phyloP scores from a whole-genome alignment of 2,888 invertebrate genomes.

The Tetragnatha montana region DNA sequence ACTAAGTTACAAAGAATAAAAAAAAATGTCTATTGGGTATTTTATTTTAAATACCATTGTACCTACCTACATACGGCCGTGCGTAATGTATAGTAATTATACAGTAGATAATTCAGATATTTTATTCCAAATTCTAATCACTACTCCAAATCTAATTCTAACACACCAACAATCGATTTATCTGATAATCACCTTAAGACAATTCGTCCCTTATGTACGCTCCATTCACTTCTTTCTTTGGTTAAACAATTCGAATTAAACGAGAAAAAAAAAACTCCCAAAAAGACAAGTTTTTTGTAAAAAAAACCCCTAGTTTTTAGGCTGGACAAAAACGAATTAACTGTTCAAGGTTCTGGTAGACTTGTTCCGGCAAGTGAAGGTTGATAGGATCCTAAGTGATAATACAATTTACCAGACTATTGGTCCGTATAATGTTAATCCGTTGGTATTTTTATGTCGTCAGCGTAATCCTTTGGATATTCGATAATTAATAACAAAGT shows the following conservation, averaged over 20 bases:
- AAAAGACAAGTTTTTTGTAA: background rate
- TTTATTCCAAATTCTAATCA: too few species aligned
- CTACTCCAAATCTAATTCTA: too few species aligned
- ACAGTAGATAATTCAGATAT: too few species aligned
- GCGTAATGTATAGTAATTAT: too few species aligned
- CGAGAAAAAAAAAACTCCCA: constrained; percentile 2
- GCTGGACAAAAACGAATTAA: background rate
- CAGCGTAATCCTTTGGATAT: background rate
- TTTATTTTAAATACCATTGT: too few species aligned
- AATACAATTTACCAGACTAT: background rate
- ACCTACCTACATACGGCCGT: too few species aligned
- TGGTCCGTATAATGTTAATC: background rate
- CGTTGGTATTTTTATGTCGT: background rate
- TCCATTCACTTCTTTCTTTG: background rate
- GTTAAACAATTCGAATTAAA: background rate
- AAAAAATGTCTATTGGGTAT: too few species aligned
- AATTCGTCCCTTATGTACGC: too few species aligned
- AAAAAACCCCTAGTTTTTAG: background rate
- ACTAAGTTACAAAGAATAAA: too few species aligned
- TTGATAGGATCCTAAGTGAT: background rate
- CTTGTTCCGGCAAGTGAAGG: background rate
- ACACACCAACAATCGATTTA: too few species aligned
- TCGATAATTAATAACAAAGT: background rate
- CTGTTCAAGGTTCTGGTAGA: background rate
- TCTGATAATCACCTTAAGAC: too few species aligned